phyloP scores from a whole-genome alignment of 2,113 vertebrate genomes.

The Macrotus californicus region DNA sequence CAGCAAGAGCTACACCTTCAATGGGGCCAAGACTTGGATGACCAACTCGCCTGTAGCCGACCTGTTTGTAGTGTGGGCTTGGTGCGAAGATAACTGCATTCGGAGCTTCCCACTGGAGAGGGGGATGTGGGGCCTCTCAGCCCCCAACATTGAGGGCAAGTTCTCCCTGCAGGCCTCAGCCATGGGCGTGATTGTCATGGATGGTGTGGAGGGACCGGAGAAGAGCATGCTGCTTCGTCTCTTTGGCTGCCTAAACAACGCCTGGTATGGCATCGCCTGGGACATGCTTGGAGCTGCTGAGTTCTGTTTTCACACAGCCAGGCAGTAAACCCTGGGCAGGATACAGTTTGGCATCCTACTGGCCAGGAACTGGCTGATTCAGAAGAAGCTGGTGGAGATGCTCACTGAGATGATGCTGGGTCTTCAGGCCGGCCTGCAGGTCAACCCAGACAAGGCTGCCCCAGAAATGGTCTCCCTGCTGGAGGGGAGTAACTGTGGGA shows the following conservation, averaged over 20 bases:
- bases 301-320: constrained; percentile 88
- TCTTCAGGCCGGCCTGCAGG: constrained; percentile 87
- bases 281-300: constrained; percentile 91
- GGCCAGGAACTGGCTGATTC: constrained; percentile 91
- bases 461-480: constrained; percentile 95
- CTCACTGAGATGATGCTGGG: constrained; percentile 88
- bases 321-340: constrained; percentile 89
- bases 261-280: constrained; percentile 92
- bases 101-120: constrained; percentile 92
- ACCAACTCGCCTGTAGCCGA: constrained; percentile 91
- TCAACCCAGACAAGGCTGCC: constrained; percentile 80
- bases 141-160: constrained; percentile 92
- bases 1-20: constrained; percentile 83
- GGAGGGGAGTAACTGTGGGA: constrained; percentile 94
- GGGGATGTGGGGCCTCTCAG: constrained; percentile 87
- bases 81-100: constrained; percentile 84
- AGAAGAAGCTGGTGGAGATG: constrained; percentile 95
- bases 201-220: constrained; percentile 90
- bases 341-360: constrained; percentile 87
- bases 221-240: constrained; percentile 91
- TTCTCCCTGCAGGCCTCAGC: constrained; percentile 90
- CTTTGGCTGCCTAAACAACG: constrained; percentile 92
- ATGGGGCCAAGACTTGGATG: constrained; percentile 92
- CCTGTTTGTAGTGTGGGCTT: constrained; percentile 91
- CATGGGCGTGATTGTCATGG: constrained; percentile 94